Evolutionary conservation across 2,888 invertebrate species (phyloP).

Genomic region (Agapetus fuscipes): DNA sequence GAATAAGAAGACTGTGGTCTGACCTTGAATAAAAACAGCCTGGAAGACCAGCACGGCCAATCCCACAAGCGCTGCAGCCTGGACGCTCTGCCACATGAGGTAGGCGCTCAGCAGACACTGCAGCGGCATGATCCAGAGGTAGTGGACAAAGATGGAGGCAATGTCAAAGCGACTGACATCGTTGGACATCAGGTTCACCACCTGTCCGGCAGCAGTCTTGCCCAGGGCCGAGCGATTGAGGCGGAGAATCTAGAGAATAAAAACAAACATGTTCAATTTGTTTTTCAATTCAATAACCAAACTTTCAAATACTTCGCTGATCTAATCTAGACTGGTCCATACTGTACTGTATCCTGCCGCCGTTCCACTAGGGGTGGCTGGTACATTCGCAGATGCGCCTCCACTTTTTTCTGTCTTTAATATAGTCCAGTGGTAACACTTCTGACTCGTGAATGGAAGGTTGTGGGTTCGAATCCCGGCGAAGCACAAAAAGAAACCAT

Average conservation of each 20-base stretch:
- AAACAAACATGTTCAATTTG: no score
- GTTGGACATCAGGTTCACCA: slow-evolving; percentile 49
- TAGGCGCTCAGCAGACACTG: slow-evolving; percentile 34
- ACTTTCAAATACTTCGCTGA: neutral
- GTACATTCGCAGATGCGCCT: no score
- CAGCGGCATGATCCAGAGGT: slow-evolving; percentile 44
- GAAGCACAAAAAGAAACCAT: no score
- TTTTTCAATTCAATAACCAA: neutral
- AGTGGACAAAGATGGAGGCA: slow-evolving; percentile 42
- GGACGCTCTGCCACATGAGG: slow-evolving; percentile 33
- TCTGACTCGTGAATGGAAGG: no score
- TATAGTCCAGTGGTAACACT: no score
- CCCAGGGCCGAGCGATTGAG: slow-evolving; percentile 39
- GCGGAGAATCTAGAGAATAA: slow-evolving; percentile 31
- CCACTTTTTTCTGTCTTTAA: no score
- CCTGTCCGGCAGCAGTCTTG: slow-evolving; percentile 45
- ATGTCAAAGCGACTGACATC: slow-evolving; percentile 49
- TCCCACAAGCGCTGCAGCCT: slow-evolving; percentile 37
- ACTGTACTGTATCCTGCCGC: no score
- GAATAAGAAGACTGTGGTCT: no score
- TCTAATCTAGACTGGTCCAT: neutral
- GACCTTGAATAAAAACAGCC: slow-evolving; percentile 18
- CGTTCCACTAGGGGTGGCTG: no score
- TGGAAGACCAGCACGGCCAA: slow-evolving; percentile 34
- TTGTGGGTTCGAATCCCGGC: no score